phyloP scores from a whole-genome alignment of 1,140 invertebrate genomes.

The Chionoecetes opilio region DNA sequence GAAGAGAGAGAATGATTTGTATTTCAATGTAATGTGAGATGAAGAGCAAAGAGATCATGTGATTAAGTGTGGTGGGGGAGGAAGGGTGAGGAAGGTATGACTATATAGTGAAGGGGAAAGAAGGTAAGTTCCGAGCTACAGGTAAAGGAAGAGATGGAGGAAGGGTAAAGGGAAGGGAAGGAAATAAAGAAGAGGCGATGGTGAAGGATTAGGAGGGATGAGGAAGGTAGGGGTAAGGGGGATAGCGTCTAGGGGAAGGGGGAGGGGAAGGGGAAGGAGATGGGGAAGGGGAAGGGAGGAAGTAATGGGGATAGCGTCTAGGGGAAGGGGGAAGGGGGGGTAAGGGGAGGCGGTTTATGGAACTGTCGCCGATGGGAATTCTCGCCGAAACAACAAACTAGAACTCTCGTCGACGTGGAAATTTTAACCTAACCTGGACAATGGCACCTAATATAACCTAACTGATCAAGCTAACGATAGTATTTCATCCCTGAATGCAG shows the following conservation, averaged over 20 bases:
- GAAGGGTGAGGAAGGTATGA: too few species aligned
- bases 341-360: neutral
- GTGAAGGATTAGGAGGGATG: neutral
- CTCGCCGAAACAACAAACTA: too few species aligned
- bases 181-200: neutral
- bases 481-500: too few species aligned
- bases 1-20: neutral
- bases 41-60: too few species aligned
- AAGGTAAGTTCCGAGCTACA: neutral
- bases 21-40: too few species aligned
- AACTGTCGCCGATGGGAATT: too few species aligned
- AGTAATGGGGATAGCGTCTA: too few species aligned
- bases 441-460: too few species aligned
- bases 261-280: neutral
- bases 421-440: too few species aligned
- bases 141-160: neutral
- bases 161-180: neutral
- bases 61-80: too few species aligned
- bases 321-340: neutral
- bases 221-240: neutral
- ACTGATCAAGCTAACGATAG: too few species aligned
- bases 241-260: neutral
- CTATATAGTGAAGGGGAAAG: neutral
- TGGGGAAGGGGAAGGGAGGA: neutral
- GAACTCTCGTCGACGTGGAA: too few species aligned